Percentiles rank a stretch among this genome's conserved stretches.
Evolutionary conservation across 2,888 invertebrate species (phyloP).

Genomic region (Petrophora chlorosata): DNA sequence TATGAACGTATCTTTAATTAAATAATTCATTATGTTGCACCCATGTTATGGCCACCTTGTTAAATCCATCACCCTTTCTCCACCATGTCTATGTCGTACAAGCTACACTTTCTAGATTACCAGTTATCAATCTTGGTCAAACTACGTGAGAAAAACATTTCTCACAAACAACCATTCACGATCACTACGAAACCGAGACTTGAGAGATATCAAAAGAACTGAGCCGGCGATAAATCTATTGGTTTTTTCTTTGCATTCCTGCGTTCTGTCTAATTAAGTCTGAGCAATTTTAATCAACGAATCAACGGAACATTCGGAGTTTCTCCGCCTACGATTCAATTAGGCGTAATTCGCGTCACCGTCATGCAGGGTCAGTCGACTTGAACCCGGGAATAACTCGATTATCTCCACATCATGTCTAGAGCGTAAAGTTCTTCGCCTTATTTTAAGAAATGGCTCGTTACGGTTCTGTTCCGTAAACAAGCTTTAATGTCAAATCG

Average conservation of each 20-base stretch:
- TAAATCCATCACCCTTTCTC: too few relatives aligned
- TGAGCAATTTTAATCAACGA: slow-evolving; percentile 43
- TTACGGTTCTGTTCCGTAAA: too few relatives aligned
- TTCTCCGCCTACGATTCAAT: slow-evolving; percentile 43
- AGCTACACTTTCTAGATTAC: slow-evolving; percentile 4
- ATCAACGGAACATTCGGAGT: slow-evolving; percentile 38
- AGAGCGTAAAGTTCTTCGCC: too few relatives aligned
- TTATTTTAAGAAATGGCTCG: too few relatives aligned
- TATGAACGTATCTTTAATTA: too few relatives aligned
- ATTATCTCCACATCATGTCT: slow-evolving; percentile 28
- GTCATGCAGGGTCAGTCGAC: slow-evolving; percentile 68
- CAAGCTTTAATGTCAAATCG: too few relatives aligned
- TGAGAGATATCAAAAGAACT: slow-evolving; percentile 11
- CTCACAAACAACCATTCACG: background rate
- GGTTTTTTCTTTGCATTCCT: slow-evolving; percentile 29
- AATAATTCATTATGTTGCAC: too few relatives aligned
- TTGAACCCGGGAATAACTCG: slow-evolving; percentile 66
- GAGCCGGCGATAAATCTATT: slow-evolving; percentile 11
- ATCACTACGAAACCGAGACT: background rate
- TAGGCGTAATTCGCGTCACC: slow-evolving; percentile 39
- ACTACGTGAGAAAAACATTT: background rate
- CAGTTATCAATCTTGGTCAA: background rate
- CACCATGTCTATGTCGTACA: too few relatives aligned
- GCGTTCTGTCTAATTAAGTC: slow-evolving; percentile 41
- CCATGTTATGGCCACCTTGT: too few relatives aligned